These are phyloP conservation scores for Lethocerus indicus DNA, from an alignment of 1,140 invertebrate species.

Conservation along the genomic window DNA sequence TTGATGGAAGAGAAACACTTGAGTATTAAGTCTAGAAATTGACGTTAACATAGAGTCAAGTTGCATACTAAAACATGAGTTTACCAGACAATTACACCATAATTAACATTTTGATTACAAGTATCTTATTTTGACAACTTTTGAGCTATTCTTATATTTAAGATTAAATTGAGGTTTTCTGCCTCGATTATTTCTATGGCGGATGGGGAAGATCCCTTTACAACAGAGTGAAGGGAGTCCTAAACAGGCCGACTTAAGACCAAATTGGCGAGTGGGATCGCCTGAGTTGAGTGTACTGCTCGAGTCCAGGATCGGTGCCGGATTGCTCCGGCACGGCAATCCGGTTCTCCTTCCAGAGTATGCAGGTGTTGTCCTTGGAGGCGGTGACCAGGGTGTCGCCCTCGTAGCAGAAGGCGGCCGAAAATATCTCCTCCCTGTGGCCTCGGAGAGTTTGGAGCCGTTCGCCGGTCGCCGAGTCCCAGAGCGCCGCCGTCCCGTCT, in stretches of 20 bases:
- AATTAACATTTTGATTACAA: no score
- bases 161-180: neutral
- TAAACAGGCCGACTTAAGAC: neutral
- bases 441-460: constrained; percentile 50
- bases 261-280: no score
- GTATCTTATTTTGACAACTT: no score
- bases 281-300: no score
- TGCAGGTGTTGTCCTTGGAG: constrained; percentile 52
- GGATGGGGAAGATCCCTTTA: neutral
- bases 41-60: no score
- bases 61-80: no score
- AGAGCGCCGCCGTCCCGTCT: constrained; percentile 54
- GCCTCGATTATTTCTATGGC: neutral
- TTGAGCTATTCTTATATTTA: no score
- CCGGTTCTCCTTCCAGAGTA: constrained; percentile 33
- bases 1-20: no score
- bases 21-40: no score
- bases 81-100: no score
- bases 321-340: neutral
- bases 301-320: no score
- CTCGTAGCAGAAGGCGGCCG: constrained; percentile 57
- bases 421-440: constrained; percentile 62
- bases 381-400: constrained; percentile 61
- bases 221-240: neutral
- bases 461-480: constrained; percentile 47